These are phyloP conservation scores for Petrophora chlorosata DNA, from an alignment of 2,888 invertebrate species.

Conservation along the genomic window DNA sequence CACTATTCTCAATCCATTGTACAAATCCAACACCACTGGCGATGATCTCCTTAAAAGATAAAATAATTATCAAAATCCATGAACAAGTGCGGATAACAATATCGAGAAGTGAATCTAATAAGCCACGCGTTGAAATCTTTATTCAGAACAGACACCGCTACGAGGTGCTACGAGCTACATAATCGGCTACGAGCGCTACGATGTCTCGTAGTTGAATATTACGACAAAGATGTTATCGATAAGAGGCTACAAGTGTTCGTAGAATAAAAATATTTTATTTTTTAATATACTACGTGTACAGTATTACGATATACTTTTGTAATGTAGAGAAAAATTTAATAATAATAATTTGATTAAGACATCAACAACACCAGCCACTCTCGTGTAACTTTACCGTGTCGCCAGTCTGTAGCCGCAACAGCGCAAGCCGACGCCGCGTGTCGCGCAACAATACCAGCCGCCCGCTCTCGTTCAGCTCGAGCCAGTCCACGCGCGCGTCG, in stretches of 20 bases:
- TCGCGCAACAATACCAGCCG: conserved; percentile 95
- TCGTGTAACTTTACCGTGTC: conserved; percentile 69
- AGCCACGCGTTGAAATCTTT: conserved; percentile 10
- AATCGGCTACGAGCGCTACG: conserved; percentile 5
- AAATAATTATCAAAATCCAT: background rate
- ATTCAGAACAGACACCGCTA: background rate
- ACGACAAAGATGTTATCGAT: no score
- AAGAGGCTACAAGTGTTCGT: no score
- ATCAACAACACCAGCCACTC: no score
- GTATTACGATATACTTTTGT: no score
- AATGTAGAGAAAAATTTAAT: no score
- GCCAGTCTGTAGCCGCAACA: conserved; percentile 84
- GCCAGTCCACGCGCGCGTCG: conserved; percentile 97
- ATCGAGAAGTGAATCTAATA: background rate
- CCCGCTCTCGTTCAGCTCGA: conserved; percentile 98
- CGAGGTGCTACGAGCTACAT: background rate
- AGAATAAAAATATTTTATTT: no score
- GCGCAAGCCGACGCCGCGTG: conserved; percentile 88
- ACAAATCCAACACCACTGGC: conserved; percentile 88
- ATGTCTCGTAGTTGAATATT: no score
- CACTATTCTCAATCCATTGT: conserved; percentile 96
- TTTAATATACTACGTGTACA: no score
- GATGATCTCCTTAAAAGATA: conserved; percentile 80
- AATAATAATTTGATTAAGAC: no score
- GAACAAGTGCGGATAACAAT: no score